Evolutionary conservation across 2,113 vertebrate genomes (phyloP).

Genomic region (Scortum barcoo): DNA sequence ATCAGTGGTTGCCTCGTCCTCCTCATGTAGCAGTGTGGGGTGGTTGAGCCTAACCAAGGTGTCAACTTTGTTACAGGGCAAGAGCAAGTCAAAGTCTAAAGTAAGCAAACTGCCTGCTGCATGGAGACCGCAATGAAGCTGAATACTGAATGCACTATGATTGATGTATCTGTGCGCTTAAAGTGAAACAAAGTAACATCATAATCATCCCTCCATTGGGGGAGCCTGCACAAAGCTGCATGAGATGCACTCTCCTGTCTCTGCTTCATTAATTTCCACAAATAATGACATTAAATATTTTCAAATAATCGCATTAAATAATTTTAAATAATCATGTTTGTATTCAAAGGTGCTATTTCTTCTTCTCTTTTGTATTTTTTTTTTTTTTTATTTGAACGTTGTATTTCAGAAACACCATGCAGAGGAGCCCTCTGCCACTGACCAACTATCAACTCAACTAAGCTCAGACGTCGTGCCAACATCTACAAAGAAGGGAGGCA

Average conservation of each 20-base stretch:
- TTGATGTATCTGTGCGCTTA: neutral
- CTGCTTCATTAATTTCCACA: slow-evolving; percentile 4
- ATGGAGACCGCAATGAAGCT: slow-evolving; percentile 32
- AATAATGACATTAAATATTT: neutral
- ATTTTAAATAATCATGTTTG: no score
- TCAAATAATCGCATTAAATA: neutral
- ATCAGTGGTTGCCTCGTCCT: neutral
- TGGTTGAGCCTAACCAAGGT: slow-evolving; percentile 56
- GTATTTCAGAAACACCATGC: slow-evolving; percentile 74
- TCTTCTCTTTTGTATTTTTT: neutral
- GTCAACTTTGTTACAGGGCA: slow-evolving; percentile 81
- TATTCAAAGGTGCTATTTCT: neutral
- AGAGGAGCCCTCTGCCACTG: slow-evolving; percentile 56
- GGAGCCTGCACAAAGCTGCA: slow-evolving; percentile 35
- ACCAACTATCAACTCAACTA: slow-evolving; percentile 55
- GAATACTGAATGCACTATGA: neutral
- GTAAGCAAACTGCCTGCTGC: slow-evolving; percentile 75
- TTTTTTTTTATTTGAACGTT: neutral
- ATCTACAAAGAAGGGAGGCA: slow-evolving; percentile 74
- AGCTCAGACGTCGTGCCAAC: slow-evolving; percentile 76
- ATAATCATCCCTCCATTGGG: neutral
- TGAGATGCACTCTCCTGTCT: slow-evolving; percentile 15
- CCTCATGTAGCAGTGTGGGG: neutral
- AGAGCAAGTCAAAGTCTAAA: slow-evolving; percentile 84
- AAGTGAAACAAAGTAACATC: neutral